Conservation (phyloP, 2,797 vertebrate genomes). For the Menidia menidia region DNA sequence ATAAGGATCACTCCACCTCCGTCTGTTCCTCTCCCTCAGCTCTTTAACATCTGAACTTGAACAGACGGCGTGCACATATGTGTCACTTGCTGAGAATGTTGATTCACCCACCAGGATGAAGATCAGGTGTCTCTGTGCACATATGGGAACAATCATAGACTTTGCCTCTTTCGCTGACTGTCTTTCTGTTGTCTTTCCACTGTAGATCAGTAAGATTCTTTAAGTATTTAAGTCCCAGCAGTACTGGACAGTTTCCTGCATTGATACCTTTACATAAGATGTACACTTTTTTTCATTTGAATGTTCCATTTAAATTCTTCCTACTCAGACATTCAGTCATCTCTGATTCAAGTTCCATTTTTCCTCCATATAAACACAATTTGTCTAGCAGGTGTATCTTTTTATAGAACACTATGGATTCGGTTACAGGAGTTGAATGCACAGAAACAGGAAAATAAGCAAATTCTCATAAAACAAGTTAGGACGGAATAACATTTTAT, state of each 20-base stretch:
- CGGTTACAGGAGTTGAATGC: too few relatives aligned
- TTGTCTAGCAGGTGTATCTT: too few relatives aligned
- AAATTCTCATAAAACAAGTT: too few relatives aligned
- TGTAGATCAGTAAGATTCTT: constrained; percentile 13
- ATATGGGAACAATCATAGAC: constrained; percentile 80
- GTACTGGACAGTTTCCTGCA: constrained; percentile 7
- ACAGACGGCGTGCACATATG: constrained; percentile 69
- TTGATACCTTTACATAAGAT: constrained; percentile 22
- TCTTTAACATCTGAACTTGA: constrained; percentile 54
- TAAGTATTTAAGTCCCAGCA: background rate
- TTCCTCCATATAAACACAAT: too few relatives aligned
- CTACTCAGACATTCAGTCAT: background rate
- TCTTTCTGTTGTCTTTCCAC: constrained; percentile 21
- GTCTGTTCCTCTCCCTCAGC: constrained; percentile 46
- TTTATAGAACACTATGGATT: too few relatives aligned
- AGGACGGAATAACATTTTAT: too few relatives aligned
- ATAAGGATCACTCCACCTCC: constrained; percentile 52
- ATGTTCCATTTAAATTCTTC: too few relatives aligned
- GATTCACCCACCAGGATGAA: constrained; percentile 74
- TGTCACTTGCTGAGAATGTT: constrained; percentile 78
- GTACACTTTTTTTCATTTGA: too few relatives aligned
- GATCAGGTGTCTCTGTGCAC: constrained; percentile 81
- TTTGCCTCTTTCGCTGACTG: constrained; percentile 28
- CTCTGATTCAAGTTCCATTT: background rate
- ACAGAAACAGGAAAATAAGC: too few relatives aligned